These are phyloP conservation scores for Pangasius macronema DNA, from an alignment of 2,797 vertebrate species.

Conservation along the genomic window DNA sequence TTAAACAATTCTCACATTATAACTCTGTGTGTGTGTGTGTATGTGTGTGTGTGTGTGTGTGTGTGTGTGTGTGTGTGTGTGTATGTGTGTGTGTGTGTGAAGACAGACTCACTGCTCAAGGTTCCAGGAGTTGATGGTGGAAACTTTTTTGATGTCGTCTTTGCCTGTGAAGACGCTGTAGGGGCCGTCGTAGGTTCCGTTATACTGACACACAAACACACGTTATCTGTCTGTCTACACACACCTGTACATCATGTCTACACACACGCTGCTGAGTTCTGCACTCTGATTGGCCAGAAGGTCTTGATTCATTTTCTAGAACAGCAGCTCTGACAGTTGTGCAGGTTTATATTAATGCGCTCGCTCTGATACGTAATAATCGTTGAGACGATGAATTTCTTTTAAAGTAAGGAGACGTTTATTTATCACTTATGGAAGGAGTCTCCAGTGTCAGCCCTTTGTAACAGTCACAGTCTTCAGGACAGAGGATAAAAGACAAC, in stretches of 20 bases:
- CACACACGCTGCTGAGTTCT: background rate
- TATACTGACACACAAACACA: conserved; percentile 76
- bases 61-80: background rate
- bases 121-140: conserved; percentile 80
- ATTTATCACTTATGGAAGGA: too few relatives aligned
- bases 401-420: too few relatives aligned
- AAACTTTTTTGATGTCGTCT: conserved; percentile 80
- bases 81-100: background rate
- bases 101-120: conserved; percentile 72
- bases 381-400: too few relatives aligned
- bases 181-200: conserved; percentile 80
- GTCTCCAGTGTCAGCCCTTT: background rate
- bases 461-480: background rate
- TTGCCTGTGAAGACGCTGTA: conserved; percentile 84
- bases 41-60: too few relatives aligned
- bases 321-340: background rate
- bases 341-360: background rate
- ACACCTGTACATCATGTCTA: background rate
- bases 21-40: too few relatives aligned
- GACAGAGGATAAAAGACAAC: too few relatives aligned
- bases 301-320: background rate
- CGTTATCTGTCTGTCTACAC: background rate
- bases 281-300: background rate
- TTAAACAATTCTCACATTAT: background rate
- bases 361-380: background rate